Percentiles rank a stretch among this genome's conserved stretches.
These are phyloP conservation scores for Anagyrus pseudococci DNA, from an alignment of 2,888 invertebrate species.

Conservation along the genomic window DNA sequence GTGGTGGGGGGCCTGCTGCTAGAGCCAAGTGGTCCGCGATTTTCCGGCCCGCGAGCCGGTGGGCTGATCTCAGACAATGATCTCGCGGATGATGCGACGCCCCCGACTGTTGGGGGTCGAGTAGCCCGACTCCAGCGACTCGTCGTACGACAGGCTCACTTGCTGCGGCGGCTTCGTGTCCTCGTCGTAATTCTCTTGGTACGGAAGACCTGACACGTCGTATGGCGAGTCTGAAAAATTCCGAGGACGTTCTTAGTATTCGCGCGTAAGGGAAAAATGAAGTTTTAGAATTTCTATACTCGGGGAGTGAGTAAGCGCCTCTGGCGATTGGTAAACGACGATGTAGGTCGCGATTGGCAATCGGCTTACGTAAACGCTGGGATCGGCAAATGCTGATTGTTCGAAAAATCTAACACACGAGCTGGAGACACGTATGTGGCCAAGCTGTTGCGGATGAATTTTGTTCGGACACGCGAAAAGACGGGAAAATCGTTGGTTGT, in stretches of 20 bases:
- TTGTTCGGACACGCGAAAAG: too few relatives aligned
- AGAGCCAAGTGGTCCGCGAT: slow-evolving; percentile 60
- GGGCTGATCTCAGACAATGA: slow-evolving; percentile 78
- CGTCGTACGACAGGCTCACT: slow-evolving; percentile 89
- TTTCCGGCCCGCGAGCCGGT: slow-evolving; percentile 61
- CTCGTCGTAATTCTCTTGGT: slow-evolving; percentile 77
- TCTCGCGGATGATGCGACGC: slow-evolving; percentile 91
- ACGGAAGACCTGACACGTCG: slow-evolving; percentile 91
- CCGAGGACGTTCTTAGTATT: neutral
- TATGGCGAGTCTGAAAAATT: slow-evolving; percentile 82
- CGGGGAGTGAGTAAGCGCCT: too few relatives aligned
- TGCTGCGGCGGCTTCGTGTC: slow-evolving; percentile 88
- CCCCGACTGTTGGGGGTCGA: slow-evolving; percentile 93
- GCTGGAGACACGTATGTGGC: too few relatives aligned
- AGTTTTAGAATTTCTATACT: too few relatives aligned
- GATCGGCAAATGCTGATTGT: too few relatives aligned
- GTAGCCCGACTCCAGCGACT: slow-evolving; percentile 91
- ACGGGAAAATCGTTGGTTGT: too few relatives aligned
- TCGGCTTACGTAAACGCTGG: too few relatives aligned
- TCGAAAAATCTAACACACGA: too few relatives aligned
- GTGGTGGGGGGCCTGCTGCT: slow-evolving; percentile 57
- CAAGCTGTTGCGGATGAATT: too few relatives aligned
- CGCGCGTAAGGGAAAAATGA: too few relatives aligned
- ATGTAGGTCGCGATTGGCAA: too few relatives aligned
- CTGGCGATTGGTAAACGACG: too few relatives aligned